Base-by-base conservation (phyloP, 2,888 invertebrate genomes). In the Hemithea aestivaria region DNA sequence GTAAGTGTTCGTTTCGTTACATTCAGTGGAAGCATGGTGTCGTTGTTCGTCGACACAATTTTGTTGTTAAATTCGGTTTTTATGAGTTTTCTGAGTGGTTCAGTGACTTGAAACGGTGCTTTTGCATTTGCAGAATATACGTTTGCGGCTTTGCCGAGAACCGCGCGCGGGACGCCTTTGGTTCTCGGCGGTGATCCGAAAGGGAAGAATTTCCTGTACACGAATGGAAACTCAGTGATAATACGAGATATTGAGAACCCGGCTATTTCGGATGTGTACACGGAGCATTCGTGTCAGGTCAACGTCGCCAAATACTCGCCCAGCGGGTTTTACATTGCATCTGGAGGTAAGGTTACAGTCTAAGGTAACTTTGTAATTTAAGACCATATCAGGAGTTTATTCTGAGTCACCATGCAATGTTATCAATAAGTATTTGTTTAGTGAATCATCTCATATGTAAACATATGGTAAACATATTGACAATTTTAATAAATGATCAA, bases 291-390 rank as follows among this genome's bases (percentile, higher is more conserved):
- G 29, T 94, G 95, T 66, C 91, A 93, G 66, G 96, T 98, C 2
- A 97, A 96, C 73, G 97, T 98, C 40, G 99, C 99, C 43, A 98
- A 98, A 82, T 99, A 98, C 81, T 97, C 98, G 12, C 99, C 98
- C 6, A 97, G 96, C 79, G 97, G 98, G 52, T 98, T 96, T 87
- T 99, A 99, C 82, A 98, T 99, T 65, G 96, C 98, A 25, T 99
- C 99, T 51, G 99, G 97, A 87, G 97, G 97, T 97, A 89, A 89
- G 77, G 39, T 47, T 54, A 46, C n/a, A 2, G 6, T 20, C 30
- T 7, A 7, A 11, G 8, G 4, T 29, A 29, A 21, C 6, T 7
- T 35, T 37, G 20, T 31, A 16, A 28, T 25, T 36, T 44, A 48
- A 44, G 35, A 45, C 24, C 34, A 23, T 2, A 30, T 22, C 26